Evolutionary conservation across 2,113 vertebrate species (phyloP).

Genomic region (Pollachius pollachius): DNA sequence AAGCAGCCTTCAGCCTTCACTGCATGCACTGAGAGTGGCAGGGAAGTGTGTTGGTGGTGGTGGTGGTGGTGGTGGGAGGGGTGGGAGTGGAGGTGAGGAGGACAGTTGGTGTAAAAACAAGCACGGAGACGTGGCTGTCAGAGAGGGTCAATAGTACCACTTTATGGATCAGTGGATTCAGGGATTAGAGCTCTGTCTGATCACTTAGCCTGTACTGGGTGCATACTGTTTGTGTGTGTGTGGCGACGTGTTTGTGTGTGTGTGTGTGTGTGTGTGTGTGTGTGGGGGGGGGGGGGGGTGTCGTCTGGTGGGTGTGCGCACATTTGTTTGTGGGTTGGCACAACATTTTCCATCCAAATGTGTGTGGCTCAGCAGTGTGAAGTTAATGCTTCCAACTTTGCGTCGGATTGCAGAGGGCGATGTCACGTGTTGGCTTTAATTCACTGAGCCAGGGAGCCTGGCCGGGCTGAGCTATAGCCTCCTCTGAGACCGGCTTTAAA

Average conservation of each 20-base stretch:
- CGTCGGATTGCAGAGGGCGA: neutral
- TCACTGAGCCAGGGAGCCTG: conserved; percentile 1
- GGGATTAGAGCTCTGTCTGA: conserved; percentile 21
- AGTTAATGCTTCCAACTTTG: too few species aligned
- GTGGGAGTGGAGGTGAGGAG: neutral
- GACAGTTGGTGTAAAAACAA: conserved; percentile 4
- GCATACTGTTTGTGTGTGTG: neutral
- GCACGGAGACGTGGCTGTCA: neutral
- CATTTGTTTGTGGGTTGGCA: neutral
- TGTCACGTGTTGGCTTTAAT: neutral
- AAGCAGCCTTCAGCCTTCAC: too few species aligned
- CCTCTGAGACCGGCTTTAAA: too few species aligned
- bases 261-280: conserved; percentile 8
- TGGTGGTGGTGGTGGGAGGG: too few species aligned
- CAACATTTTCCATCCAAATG: neutral
- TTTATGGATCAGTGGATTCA: conserved; percentile 9
- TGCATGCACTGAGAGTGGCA: neutral
- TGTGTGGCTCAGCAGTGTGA: neutral
- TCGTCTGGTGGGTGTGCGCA: neutral
- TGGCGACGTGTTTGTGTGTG: conserved; percentile 9
- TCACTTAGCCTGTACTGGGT: neutral
- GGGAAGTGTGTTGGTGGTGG: neutral
- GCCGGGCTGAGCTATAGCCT: neutral
- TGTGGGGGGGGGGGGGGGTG: conserved; percentile 11
- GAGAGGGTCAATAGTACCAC: conserved; percentile 26